Base-by-base conservation (phyloP, 53 echinoderm and acorn worm species). In the Henricia sp. region DNA sequence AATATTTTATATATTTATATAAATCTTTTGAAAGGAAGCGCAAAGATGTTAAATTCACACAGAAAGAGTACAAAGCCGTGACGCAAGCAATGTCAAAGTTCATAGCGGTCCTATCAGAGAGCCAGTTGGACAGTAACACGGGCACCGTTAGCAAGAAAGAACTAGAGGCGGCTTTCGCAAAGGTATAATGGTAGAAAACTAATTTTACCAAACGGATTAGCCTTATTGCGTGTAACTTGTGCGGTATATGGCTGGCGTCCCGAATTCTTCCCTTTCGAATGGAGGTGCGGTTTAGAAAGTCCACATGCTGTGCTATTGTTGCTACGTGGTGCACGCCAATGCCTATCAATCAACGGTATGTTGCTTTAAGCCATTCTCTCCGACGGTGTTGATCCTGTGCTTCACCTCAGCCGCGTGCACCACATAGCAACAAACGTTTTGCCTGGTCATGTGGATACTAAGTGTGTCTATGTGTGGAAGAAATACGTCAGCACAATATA, bases 11-110 rank as follows among this genome's bases (percentile, higher is more conserved):
- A 57, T 21, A 3, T 46, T 53, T n/a, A n/a, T 14, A 46, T 46
- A 46, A 46, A 10, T n/a, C n/a, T n/a, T 48, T 44, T 51, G 46
- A 13, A 62, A 93, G 91, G 50, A 30, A 88, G 50, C 77, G 94
- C 40, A 77, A 82, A 25, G 52, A 89, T 17, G 23, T 75, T 29
- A 86, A 83, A 67, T 41, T 33, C 33, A 30, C 51, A 50, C 76
- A 89, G 38, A 69, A 88, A 12, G 90, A 94, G 74, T 92, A 92
- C 55, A 56, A 32, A 0, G 23, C 72, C 3, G 86, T 92, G 35
- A 89, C 94, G 2, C 67, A 82, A 26, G 94, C 96, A 13, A 46
- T 96, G 70, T 87, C 89, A 17, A 77, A 50, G 34, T 94, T 96
- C 88, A 56, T 96, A 16, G 58, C 57, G 10, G 92, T 94, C 28